Conservation (phyloP, 2,113 vertebrate species). For the Monarcha castaneiventris region DNA sequence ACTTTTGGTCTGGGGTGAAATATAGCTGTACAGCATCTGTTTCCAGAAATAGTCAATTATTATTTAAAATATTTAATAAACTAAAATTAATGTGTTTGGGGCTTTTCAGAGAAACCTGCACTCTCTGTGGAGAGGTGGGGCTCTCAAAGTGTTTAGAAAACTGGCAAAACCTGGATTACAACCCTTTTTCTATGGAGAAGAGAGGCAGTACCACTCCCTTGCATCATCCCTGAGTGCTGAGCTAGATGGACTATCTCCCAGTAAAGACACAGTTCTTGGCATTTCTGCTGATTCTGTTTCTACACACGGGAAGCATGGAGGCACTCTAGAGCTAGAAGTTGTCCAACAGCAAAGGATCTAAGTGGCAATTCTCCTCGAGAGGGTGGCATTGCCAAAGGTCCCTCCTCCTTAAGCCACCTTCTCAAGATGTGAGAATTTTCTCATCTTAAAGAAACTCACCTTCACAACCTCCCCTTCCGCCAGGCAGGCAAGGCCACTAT, state of each 20-base stretch:
- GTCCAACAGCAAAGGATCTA: neutral
- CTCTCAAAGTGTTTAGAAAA: neutral
- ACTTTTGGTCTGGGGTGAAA: conserved; percentile 6
- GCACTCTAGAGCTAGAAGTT: neutral
- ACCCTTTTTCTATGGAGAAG: neutral
- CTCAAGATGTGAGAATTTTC: neutral
- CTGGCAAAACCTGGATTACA: neutral
- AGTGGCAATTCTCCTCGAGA: neutral
- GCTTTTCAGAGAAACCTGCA: neutral
- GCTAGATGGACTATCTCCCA: neutral
- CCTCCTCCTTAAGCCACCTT: neutral
- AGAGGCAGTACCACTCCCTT: neutral
- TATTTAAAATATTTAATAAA: conserved; percentile 15
- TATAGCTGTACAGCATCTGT: neutral
- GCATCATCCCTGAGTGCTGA: neutral
- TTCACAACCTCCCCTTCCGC: neutral
- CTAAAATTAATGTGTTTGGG: neutral
- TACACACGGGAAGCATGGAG: neutral
- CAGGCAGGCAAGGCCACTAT: neutral
- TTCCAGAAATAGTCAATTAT: conserved; percentile 8
- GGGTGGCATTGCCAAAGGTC: neutral
- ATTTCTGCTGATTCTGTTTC: neutral
- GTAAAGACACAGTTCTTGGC: neutral
- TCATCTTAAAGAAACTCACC: neutral
- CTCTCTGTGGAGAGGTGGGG: neutral